These are phyloP conservation scores for Lepidocolaptes lacrymiger DNA, from an alignment of 2,797 vertebrate genomes.

Conservation along the genomic window DNA sequence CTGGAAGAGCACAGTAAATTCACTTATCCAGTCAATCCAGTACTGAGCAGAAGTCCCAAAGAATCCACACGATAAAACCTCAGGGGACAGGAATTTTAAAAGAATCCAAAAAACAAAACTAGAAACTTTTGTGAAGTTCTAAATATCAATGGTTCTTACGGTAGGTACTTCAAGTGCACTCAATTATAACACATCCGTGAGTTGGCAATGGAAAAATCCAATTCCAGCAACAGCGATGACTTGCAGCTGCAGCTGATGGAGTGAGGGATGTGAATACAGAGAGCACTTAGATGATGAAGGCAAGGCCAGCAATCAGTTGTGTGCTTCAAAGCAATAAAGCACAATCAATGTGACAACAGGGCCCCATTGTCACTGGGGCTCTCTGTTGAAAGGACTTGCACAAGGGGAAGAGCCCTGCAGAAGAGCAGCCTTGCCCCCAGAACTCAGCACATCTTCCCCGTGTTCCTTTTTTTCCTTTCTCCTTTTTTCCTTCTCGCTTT, in stretches of 20 bases:
- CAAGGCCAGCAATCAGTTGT: slow-evolving; percentile 11
- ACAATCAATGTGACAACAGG: slow-evolving; percentile 44
- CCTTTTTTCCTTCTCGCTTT: rapidly evolving
- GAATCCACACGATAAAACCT: not conserved
- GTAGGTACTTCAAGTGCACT: slow-evolving; percentile 6
- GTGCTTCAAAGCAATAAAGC: slow-evolving; percentile 45
- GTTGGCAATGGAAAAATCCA: slow-evolving; percentile 21
- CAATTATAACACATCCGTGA: slow-evolving; percentile 21
- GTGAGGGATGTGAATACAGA: slow-evolving; percentile 1
- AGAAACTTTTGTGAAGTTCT: not conserved
- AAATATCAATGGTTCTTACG: not conserved
- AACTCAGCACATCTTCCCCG: not conserved
- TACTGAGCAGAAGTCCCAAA: not conserved
- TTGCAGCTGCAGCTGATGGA: slow-evolving; percentile 53
- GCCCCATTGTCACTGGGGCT: not conserved
- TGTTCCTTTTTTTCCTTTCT: not conserved
- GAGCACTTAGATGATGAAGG: slow-evolving; percentile 31
- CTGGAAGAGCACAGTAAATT: not conserved
- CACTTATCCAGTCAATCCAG: not conserved
- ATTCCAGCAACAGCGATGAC: slow-evolving; percentile 37
- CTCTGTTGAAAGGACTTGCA: not conserved
- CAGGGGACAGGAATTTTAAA: not conserved
- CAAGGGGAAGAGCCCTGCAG: not conserved
- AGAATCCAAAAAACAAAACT: not conserved
- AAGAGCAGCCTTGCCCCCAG: not conserved